Percentiles rank a stretch among this genome's conserved stretches.
These are phyloP conservation scores for Nomada ferruginata DNA, from an alignment of 2,888 invertebrate species.

Conservation along the genomic window DNA sequence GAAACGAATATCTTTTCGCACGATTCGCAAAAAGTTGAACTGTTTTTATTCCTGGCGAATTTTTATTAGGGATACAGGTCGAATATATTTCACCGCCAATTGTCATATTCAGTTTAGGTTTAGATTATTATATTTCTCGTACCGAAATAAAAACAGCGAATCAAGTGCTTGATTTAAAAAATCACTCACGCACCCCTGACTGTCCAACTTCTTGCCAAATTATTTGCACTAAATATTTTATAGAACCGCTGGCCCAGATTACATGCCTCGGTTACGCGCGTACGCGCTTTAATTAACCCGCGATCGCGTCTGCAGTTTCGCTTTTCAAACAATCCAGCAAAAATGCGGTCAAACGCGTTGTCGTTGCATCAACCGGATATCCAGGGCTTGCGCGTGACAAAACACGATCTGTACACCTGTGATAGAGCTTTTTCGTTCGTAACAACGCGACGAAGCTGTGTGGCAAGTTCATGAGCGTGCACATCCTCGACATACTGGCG, in stretches of 20 bases:
- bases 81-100: too few relatives aligned
- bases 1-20: too few relatives aligned
- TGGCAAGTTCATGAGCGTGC: conserved; percentile 81
- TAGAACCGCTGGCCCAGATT: not conserved
- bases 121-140: too few relatives aligned
- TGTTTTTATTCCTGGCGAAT: too few relatives aligned
- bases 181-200: too few relatives aligned
- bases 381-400: conserved; percentile 40
- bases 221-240: too few relatives aligned
- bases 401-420: conserved; percentile 31
- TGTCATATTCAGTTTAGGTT: too few relatives aligned
- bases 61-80: too few relatives aligned
- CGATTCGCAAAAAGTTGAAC: too few relatives aligned
- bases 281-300: conserved; percentile 16
- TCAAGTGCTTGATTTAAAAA: too few relatives aligned
- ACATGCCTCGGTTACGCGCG: not conserved
- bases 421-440: conserved; percentile 46
- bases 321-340: conserved; percentile 11
- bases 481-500: conserved; percentile 76
- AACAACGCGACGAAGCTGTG: conserved; percentile 28
- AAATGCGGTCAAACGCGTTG: conserved; percentile 22
- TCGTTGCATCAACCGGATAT: conserved; percentile 43
- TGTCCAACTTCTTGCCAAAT: too few relatives aligned
- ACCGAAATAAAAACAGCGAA: too few relatives aligned
- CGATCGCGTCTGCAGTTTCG: conserved; percentile 7